Evolutionary conservation across 2,797 vertebrate genomes (phyloP).

Genomic region (Tokudaia muenninki): DNA sequence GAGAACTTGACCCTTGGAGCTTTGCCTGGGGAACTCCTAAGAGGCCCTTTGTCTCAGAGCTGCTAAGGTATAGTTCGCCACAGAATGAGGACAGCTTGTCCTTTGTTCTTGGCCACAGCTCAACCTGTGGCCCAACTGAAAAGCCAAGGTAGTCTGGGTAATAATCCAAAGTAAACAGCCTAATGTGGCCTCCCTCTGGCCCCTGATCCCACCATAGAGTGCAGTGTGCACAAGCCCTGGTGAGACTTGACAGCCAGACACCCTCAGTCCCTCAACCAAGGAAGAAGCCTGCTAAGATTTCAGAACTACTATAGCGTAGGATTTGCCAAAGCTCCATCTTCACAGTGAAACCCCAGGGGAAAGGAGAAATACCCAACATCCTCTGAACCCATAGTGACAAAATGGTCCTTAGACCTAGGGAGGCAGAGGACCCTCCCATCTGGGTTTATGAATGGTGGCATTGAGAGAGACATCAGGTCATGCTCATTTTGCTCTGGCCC

Average conservation of each 20-base stretch:
- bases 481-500: not conserved
- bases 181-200: too few relatives aligned
- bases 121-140: not conserved
- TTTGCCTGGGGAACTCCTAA: not conserved
- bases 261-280: not conserved
- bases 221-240: too few relatives aligned
- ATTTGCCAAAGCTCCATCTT: not conserved
- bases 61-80: not conserved
- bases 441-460: not conserved
- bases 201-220: not conserved
- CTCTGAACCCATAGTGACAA: not conserved
- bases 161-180: not conserved
- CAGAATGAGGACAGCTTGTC: not conserved
- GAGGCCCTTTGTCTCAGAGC: not conserved
- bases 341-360: not conserved
- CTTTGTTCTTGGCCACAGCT: not conserved
- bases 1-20: not conserved
- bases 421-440: not conserved
- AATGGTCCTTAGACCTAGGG: not conserved
- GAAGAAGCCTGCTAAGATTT: not conserved
- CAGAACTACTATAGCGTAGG: not conserved
- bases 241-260: not conserved
- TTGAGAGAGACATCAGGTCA: not conserved
- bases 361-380: not conserved
- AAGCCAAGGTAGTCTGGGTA: not conserved